Base-by-base conservation (phyloP, 1,140 invertebrate species). In the Drosophila kurseongensis region DNA sequence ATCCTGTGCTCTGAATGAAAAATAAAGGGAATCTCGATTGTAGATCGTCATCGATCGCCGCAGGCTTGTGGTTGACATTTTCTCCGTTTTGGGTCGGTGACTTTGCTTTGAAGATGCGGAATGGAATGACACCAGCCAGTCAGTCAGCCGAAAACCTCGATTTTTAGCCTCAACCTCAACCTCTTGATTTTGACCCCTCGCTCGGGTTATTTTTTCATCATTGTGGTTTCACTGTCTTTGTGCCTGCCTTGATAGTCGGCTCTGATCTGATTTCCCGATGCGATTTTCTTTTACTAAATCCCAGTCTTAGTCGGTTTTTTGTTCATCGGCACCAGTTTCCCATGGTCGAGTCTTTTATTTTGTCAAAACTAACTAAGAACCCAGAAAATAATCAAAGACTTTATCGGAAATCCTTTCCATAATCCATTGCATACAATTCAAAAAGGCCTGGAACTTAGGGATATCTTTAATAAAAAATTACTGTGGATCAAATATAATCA, bases 11-110 rank as follows among this genome's bases (percentile, higher is more conserved):
- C 73, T 80, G 66, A 76, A 67, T 80, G 66, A 44, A 74, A 62
- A 76, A 14, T 16, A 35, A 51, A 35, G 29, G n/a, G 48, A 35
- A 55, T 56, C 50, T 52, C 32, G 50, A 52, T 36, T 45, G 38
- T 50, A 56, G 57, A 77, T 60, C 36, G 44, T 23, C 29, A 57
- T 66, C 68, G 72, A 75, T 75, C 41, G 71, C 76, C 72, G 50
- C 77, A 56, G 63, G 80, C 68, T 78, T 89, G 84, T 73, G 84
- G 84, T 89, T 89, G 84, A 89, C 84, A 89, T 90, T 90, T 85
- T 80, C 51, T 42, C 23, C 50, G 62, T 48, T 74, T 58, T 63
- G 86, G 81, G 78, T 75, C 86, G 85, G 86, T 81, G 84, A 90
- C 74, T 89, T 71, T 71, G 48, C 86, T 90, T 90, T 90, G 85